Percentiles rank a stretch among this genome's conserved stretches.
phyloP scores from a whole-genome alignment of 2,888 invertebrate genomes.

The Lamellibrachia columna region DNA sequence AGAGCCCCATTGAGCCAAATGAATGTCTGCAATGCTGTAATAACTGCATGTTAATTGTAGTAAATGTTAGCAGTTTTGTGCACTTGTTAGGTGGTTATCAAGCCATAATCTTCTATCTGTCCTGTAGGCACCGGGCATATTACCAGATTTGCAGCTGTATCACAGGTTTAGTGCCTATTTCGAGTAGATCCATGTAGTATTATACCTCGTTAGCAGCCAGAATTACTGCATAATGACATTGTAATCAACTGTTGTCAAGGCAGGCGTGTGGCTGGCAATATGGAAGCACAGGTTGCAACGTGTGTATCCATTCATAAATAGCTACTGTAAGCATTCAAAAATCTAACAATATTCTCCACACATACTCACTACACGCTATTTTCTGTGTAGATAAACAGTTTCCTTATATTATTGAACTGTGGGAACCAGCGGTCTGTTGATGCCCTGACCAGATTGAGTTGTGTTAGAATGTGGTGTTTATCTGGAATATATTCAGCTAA shows the following conservation, averaged over 20 bases:
- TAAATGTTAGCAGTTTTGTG: constrained; percentile 21
- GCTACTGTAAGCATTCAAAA: neutral
- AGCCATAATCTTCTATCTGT: constrained; percentile 23
- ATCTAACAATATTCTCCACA: constrained; percentile 18
- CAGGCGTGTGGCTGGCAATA: neutral
- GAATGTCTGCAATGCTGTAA: constrained; percentile 13
- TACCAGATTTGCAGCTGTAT: constrained; percentile 22
- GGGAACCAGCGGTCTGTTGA: constrained; percentile 22
- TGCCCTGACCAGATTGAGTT: neutral
- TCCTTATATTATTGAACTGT: constrained; percentile 21
- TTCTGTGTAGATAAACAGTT: constrained; percentile 6
- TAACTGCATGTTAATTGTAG: constrained; percentile 23
- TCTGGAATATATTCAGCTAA: constrained; percentile 13
- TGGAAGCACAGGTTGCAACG: neutral
- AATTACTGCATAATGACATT: constrained; percentile 21
- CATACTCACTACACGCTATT: neutral
- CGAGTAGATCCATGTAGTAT: constrained; percentile 22
- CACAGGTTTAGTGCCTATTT: constrained; percentile 25
- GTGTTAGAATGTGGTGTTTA: constrained; percentile 18
- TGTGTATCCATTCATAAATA: neutral
- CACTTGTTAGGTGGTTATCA: constrained; percentile 19
- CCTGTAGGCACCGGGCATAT: constrained; percentile 18
- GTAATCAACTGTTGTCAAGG: constrained; percentile 17
- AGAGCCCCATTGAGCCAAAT: constrained; percentile 19
- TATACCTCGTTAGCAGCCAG: constrained; percentile 21